Percentiles rank a stretch among this genome's conserved stretches.
These are phyloP conservation scores for Pachliopta kotzebuea DNA, from an alignment of 2,888 invertebrate genomes.

Conservation along the genomic window DNA sequence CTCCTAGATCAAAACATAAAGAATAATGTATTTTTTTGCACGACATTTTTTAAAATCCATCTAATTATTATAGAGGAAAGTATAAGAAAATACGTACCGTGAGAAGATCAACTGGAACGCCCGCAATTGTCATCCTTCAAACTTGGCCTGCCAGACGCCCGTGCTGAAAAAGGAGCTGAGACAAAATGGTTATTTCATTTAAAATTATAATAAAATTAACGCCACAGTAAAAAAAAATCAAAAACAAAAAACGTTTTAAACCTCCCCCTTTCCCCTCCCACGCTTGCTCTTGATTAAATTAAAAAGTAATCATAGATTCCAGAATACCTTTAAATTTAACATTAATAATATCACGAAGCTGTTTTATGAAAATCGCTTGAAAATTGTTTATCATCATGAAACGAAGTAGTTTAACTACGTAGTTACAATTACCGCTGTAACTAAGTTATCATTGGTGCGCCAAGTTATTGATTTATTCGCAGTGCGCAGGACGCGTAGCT, in stretches of 20 bases:
- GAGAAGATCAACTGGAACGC: slow-evolving; percentile 5
- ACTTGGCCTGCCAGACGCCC: slow-evolving; percentile 13
- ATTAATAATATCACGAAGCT: too few relatives aligned
- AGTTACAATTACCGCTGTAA: not conserved
- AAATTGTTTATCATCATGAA: too few relatives aligned
- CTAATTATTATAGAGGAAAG: not conserved
- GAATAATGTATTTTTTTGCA: not conserved
- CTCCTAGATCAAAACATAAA: slow-evolving; percentile 6
- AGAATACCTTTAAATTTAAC: too few relatives aligned
- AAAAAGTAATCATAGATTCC: too few relatives aligned
- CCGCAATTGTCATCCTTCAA: slow-evolving; percentile 15
- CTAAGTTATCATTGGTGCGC: not conserved
- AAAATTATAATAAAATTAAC: too few relatives aligned
- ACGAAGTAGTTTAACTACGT: too few relatives aligned
- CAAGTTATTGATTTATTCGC: slow-evolving; percentile 16
- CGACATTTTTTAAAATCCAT: too few relatives aligned
- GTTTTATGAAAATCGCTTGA: too few relatives aligned
- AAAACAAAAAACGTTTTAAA: too few relatives aligned
- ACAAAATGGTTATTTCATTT: not conserved
- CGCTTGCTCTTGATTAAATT: too few relatives aligned
- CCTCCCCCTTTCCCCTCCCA: too few relatives aligned
- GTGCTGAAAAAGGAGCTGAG: slow-evolving; percentile 19
- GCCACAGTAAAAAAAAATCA: too few relatives aligned
- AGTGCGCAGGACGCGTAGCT: slow-evolving; percentile 11
- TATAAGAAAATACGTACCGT: slow-evolving; percentile 5